phyloP scores from a whole-genome alignment of 2,113 vertebrate species.

The Neolamprologus kungweensis region DNA sequence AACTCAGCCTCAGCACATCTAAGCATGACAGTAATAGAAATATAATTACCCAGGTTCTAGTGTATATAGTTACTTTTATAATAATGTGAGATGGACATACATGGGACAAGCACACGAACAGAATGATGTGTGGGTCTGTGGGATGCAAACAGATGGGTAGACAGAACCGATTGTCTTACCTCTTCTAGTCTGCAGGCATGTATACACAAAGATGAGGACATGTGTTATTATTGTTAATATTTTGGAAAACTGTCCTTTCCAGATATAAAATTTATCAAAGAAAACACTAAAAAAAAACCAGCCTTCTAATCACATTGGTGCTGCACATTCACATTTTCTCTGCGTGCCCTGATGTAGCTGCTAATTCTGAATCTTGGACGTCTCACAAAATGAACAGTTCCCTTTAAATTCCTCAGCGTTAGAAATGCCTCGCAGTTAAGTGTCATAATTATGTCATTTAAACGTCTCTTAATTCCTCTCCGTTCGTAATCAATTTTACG shows the following conservation, averaged over 20 bases:
- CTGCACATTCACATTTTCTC: neutral
- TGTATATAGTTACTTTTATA: neutral
- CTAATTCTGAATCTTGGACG: neutral
- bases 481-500: constrained; percentile 49
- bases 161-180: neutral
- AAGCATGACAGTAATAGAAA: too few species aligned
- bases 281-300: neutral
- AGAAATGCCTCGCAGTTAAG: constrained; percentile 14
- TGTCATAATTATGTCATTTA: constrained; percentile 43
- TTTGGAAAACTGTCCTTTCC: neutral
- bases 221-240: neutral
- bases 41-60: neutral
- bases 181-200: neutral
- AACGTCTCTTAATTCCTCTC: constrained; percentile 14
- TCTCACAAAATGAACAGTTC: constrained; percentile 13
- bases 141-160: neutral
- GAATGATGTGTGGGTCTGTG: rapidly evolving
- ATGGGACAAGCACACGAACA: neutral
- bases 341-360: neutral
- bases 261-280: neutral
- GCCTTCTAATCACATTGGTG: neutral
- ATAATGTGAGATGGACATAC: neutral
- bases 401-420: neutral
- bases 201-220: neutral
- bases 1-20: neutral